Evolutionary conservation across 2,113 vertebrate species (phyloP).

Genomic region (Mormyrus lacerda): DNA sequence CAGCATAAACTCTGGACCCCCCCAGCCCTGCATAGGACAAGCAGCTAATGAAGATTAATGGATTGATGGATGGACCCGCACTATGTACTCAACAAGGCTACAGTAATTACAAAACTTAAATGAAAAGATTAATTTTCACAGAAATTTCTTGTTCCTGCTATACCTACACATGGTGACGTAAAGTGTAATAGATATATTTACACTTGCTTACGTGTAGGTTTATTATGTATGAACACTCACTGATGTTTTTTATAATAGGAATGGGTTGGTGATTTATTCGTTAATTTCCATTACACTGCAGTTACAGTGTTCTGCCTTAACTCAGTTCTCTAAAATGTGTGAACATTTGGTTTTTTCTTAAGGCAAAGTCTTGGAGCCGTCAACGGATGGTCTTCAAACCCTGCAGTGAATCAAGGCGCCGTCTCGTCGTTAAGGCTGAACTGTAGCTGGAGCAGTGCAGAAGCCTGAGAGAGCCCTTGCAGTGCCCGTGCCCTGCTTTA

Average conservation of each 20-base stretch:
- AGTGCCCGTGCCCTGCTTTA: background rate
- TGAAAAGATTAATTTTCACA: background rate
- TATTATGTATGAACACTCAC: background rate
- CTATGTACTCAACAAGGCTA: background rate
- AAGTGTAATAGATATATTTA: background rate
- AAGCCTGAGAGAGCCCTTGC: background rate
- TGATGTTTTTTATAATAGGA: background rate
- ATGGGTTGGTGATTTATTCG: background rate
- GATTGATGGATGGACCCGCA: background rate
- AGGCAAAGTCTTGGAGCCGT: conserved; percentile 43
- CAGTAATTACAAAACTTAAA: background rate
- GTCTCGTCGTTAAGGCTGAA: background rate
- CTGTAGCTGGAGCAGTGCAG: background rate
- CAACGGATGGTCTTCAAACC: conserved; percentile 24
- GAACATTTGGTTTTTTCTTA: conserved; percentile 22
- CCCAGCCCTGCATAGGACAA: background rate
- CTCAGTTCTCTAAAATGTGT: background rate
- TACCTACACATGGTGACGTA: background rate
- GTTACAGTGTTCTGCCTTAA: background rate
- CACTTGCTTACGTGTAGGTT: background rate
- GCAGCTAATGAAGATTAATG: background rate
- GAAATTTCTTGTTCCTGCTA: background rate
- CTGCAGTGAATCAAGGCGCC: background rate
- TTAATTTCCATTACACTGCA: background rate
- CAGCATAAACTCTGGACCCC: background rate